Base-by-base conservation (phyloP, 92 coral and sea anemone species). In the Palythoa heliodiscus region DNA sequence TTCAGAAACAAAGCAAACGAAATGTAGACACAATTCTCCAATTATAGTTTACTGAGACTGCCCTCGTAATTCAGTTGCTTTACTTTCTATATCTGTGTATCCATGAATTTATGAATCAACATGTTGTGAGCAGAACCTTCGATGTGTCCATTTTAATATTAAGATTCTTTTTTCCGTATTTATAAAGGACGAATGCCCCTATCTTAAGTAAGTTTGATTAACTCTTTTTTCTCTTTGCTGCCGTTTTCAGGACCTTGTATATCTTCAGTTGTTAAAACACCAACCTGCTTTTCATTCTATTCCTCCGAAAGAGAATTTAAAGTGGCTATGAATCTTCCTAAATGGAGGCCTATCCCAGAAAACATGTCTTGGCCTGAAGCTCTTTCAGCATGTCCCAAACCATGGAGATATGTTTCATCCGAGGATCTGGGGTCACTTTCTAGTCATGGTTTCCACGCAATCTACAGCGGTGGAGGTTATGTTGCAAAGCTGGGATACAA, bases 391-490 rank as follows among this genome's bases (percentile, higher is more conserved):
- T 88, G 91, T 3, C 86, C 91, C 17, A 85, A 85, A 37, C 91
- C 91, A 9, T 88, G 91, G 91, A 76, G 91, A 29, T 85, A 88
- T 54, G 75, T 24, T 14, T 53, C 75, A 52, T 70, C 85, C 15
- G 68, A 77, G n/a, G n/a, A 70, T 25, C 39, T 85, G 19, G 82
- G 48, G 16, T 76, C 39, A 23, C 55, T 29, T n/a, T 70, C 82
- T 1, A 39, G 54, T 6, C 52, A 16, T 15, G 86, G 86, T 2
- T 23, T 52, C 2, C 82, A 60, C 23, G 69, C 71, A 7, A 16
- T 76, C 13, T 89, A 89, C 74, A 72, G 25, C 37, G 91, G 89
- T 7, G 89, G 89, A 9, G 91, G 89, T 5, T 88, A 70, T 37
- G 84, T 60, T 6, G 86, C 91, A 0, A 37, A 77, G 17, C 29